These are phyloP conservation scores for Bursaphelenchus okinawaensis DNA, from an alignment of 2,888 invertebrate species.

Conservation along the genomic window DNA sequence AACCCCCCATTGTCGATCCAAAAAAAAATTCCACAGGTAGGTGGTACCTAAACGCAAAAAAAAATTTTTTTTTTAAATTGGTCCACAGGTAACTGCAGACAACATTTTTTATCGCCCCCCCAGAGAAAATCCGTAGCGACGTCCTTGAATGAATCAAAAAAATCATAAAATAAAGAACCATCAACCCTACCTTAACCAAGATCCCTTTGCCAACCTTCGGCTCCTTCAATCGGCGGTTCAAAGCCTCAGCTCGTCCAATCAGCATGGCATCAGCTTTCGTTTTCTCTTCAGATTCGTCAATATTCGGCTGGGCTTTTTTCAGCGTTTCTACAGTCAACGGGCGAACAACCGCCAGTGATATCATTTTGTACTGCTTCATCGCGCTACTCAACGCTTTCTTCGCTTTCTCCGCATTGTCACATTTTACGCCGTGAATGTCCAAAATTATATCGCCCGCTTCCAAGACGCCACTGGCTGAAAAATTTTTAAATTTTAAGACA, in stretches of 20 bases:
- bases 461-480: neutral
- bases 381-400: neutral
- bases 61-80: too few relatives aligned
- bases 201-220: neutral
- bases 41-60: too few relatives aligned
- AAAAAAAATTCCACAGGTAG: too few relatives aligned
- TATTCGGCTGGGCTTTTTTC: neutral
- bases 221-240: neutral
- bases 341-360: neutral
- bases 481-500: too few relatives aligned
- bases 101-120: too few relatives aligned
- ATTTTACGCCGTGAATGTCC: neutral
- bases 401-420: neutral
- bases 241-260: neutral
- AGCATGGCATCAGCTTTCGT: neutral
- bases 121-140: too few relatives aligned
- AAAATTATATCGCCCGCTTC: neutral
- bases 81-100: too few relatives aligned
- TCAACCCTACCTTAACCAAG: neutral
- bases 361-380: neutral
- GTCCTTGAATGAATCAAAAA: too few relatives aligned
- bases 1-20: too few relatives aligned
- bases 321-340: neutral
- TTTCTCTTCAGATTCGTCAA: neutral
- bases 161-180: too few relatives aligned